phyloP scores from a whole-genome alignment of 2,113 vertebrate species.

The Narcine bancroftii region DNA sequence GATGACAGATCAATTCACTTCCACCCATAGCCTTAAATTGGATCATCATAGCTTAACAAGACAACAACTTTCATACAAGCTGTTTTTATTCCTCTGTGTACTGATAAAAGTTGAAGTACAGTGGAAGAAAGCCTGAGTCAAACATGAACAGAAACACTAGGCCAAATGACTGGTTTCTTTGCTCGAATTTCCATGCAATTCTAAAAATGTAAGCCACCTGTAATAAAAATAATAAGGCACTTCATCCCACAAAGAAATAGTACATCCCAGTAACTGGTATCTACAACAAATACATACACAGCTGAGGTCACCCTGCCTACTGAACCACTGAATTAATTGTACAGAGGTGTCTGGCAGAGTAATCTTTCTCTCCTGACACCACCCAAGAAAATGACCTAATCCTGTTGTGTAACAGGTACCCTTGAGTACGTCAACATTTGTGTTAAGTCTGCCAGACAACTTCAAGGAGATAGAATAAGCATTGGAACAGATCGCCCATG shows the following conservation, averaged over 20 bases:
- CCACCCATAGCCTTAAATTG: background rate
- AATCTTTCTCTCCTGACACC: background rate
- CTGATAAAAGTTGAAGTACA: background rate
- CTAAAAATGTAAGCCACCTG: background rate
- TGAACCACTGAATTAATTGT: background rate
- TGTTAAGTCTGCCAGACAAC: background rate
- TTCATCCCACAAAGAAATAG: background rate
- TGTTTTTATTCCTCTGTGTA: background rate
- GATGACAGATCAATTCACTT: background rate
- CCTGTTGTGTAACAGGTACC: background rate
- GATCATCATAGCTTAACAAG: background rate
- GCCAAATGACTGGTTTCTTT: background rate
- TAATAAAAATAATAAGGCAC: background rate
- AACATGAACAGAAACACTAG: background rate
- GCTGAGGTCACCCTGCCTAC: background rate
- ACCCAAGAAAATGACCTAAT: background rate
- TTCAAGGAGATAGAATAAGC: background rate
- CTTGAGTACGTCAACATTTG: background rate
- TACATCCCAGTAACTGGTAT: constrained; percentile 14
- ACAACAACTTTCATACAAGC: background rate
- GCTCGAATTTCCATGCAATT: background rate
- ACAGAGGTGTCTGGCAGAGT: background rate
- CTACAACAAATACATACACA: constrained; percentile 32
- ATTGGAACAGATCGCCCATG: background rate
- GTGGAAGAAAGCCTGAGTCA: no score